phyloP scores from a whole-genome alignment of 2,888 invertebrate genomes.

The Drosophila testacea region DNA sequence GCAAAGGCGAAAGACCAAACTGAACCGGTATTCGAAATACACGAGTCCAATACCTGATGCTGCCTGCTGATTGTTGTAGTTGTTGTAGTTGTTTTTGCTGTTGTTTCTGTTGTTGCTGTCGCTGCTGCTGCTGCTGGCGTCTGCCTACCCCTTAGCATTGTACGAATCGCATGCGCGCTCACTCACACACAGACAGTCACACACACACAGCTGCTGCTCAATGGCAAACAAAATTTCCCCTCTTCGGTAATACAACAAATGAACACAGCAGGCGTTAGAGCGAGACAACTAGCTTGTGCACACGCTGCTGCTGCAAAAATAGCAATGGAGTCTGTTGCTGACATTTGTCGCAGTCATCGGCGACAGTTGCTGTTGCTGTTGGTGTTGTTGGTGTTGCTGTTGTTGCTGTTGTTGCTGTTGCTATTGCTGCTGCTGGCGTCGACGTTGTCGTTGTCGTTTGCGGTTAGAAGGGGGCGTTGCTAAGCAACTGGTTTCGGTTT shows the following conservation, averaged over 20 bases:
- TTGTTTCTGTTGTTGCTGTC: slow-evolving; percentile 5
- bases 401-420: slow-evolving; percentile 29
- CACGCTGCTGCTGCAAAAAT: slow-evolving; percentile 51
- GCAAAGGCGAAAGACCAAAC: slow-evolving; percentile 64
- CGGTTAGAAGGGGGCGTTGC: slow-evolving; percentile 85
- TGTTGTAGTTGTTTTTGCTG: slow-evolving; percentile 7
- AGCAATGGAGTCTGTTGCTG: slow-evolving; percentile 84
- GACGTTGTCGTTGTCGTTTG: slow-evolving; percentile 57
- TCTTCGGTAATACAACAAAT: not conserved
- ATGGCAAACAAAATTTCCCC: slow-evolving; percentile 63
- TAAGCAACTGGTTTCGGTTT: slow-evolving; percentile 83
- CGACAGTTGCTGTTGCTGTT: slow-evolving; percentile 51
- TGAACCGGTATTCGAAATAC: slow-evolving; percentile 45
- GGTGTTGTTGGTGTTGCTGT: slow-evolving; percentile 25
- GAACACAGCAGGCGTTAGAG: slow-evolving; percentile 35
- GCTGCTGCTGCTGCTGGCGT: slow-evolving; percentile 22
- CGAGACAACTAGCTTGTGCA: slow-evolving; percentile 54
- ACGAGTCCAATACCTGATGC: slow-evolving; percentile 56
- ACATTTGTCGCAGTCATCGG: slow-evolving; percentile 71
- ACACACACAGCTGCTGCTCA: slow-evolving; percentile 45
- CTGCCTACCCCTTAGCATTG: slow-evolving; percentile 51
- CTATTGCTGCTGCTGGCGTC: slow-evolving; percentile 13
- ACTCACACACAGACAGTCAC: slow-evolving; percentile 54
- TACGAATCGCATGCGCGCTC: slow-evolving; percentile 74
- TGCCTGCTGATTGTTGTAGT: slow-evolving; percentile 25